Conservation (phyloP, 2,797 vertebrate genomes). For the Neosalanx taihuensis region DNA sequence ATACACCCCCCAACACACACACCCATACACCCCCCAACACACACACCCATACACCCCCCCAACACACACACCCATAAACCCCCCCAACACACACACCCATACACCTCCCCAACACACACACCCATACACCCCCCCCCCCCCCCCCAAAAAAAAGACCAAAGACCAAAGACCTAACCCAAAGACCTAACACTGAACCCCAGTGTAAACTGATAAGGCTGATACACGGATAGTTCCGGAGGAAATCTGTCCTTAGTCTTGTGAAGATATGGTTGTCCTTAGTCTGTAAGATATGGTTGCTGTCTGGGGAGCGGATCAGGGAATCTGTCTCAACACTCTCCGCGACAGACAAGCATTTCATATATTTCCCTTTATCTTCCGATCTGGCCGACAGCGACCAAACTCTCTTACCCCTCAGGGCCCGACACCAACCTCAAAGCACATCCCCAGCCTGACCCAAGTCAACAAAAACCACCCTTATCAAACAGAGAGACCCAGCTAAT, state of each 20-base stretch:
- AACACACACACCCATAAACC: too few species aligned
- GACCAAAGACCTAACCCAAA: not conserved
- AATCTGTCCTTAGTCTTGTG: slow-evolving; percentile 7
- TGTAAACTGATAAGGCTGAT: not conserved
- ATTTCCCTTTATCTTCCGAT: not conserved
- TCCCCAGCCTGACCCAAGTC: too few species aligned
- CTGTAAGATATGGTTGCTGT: slow-evolving; percentile 7
- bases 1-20: too few species aligned
- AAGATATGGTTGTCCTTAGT: not conserved
- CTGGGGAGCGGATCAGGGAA: not conserved
- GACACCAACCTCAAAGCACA: not conserved
- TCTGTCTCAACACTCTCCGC: not conserved
- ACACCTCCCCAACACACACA: too few species aligned
- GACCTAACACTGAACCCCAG: not conserved
- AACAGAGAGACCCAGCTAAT: not conserved
- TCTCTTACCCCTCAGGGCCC: not conserved
- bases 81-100: too few species aligned
- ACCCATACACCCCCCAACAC: too few species aligned
- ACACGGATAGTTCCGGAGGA: slow-evolving; percentile 13
- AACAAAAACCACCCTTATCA: too few species aligned
- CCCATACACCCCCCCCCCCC: too few species aligned
- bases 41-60: too few species aligned
- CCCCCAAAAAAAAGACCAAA: too few species aligned
- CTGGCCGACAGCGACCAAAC: not conserved
- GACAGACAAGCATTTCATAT: too few species aligned